Conservation (phyloP, 1,140 invertebrate species). For the Drosophila athabasca region DNA sequence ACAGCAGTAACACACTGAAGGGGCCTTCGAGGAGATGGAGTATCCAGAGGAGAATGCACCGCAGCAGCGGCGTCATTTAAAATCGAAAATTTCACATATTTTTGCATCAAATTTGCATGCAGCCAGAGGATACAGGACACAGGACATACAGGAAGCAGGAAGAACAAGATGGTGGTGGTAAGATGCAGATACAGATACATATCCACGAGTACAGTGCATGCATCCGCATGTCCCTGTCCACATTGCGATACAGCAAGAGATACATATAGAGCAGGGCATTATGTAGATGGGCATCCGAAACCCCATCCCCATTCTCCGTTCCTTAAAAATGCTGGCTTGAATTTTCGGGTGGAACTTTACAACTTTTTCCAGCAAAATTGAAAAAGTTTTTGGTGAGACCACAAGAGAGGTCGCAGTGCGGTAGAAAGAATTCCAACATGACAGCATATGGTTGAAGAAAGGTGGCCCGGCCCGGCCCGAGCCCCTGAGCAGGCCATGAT, state of each 20-base stretch:
- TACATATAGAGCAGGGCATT: constrained; percentile 40
- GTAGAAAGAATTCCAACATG: constrained; percentile 6
- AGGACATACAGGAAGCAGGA: constrained; percentile 18
- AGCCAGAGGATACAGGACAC: constrained; percentile 22
- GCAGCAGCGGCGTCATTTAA: constrained; percentile 59
- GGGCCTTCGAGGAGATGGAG: background rate
- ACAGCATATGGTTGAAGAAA: constrained; percentile 13
- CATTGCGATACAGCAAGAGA: constrained; percentile 39
- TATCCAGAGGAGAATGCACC: constrained; percentile 2
- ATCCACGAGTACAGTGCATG: background rate
- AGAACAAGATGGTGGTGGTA: constrained; percentile 19
- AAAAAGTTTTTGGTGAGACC: constrained; percentile 24
- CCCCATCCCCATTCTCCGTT: constrained; percentile 7
- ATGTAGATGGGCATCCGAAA: constrained; percentile 34
- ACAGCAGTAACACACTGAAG: constrained; percentile 10
- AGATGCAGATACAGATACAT: constrained; percentile 43
- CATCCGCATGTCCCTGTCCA: constrained; percentile 39
- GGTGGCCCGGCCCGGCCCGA: background rate
- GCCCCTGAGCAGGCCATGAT: constrained; percentile 56
- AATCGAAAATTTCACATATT: constrained; percentile 81
- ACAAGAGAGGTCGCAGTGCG: background rate
- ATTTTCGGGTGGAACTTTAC: constrained; percentile 29
- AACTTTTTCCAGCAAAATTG: constrained; percentile 41
- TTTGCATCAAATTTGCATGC: constrained; percentile 80
- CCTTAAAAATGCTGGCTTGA: constrained; percentile 22